Evolutionary conservation across 2,797 vertebrate genomes (phyloP), one percentile per base, ranked within the genome.

Genomic region (Spinibarbus caldwelli): DNA sequence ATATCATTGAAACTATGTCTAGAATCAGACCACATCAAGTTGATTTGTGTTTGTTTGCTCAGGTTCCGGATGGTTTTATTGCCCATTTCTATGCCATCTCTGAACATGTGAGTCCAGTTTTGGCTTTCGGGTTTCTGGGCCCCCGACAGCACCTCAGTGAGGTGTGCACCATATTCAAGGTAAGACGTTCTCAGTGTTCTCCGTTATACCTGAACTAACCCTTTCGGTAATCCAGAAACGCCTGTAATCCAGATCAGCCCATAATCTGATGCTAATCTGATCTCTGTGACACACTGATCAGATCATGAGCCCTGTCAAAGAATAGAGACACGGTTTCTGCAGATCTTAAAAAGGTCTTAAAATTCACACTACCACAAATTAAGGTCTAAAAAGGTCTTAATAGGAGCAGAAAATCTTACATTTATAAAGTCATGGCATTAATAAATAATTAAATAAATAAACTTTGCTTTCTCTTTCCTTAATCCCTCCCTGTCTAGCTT

Each of bases 51-150:
- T 38, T 86, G 36, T n/a, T 81, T 80, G 2, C 57, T 17, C 86
- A 99, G 98, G 97, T 99, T 86, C 97, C 98, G 1, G 98, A 99
- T n/a, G 98, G 98, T 67, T 99, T 99, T 92, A 99, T 99, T 89
- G 97, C 98, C 78, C 98, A 98, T 93, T 99, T 99, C 94, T 99
- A 99, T 93, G 96, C 97, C 93, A 99, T 99, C 96, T 99, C 98
- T 90, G 98, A 99, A 95, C 98, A 99, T 0, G 98, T 99, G 86
- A 99, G 98, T 95, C 98, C 98, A 5, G 97, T 99, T 87, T 93
- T 99, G 90, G 98, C 98, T 52, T 99, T 98, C 52, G 98, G 98
- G 78, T 99, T 99, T 92, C 94, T 99, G 45, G 98, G 98, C 45
- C 97, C 98, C 62, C 96, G 95, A 90, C 97, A 98, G 87, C 96